These are phyloP conservation scores for Clistopyga incitator DNA, from an alignment of 2,888 invertebrate genomes.

Conservation along the genomic window DNA sequence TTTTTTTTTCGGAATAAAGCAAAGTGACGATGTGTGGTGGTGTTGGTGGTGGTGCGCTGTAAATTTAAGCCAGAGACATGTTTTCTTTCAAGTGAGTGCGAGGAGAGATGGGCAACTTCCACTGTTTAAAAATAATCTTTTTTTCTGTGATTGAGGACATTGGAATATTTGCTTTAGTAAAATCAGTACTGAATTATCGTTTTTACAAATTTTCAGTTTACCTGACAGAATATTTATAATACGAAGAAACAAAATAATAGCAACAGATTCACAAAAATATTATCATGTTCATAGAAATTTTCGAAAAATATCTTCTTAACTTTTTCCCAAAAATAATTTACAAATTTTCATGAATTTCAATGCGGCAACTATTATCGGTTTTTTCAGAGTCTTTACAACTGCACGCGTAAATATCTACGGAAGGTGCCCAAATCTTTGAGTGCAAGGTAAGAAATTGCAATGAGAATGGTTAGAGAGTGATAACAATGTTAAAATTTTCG, in stretches of 20 bases:
- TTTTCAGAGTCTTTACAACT: not conserved
- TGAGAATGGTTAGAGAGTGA: slow-evolving; percentile 13
- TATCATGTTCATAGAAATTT: no score
- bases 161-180: no score
- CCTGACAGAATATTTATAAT: no score
- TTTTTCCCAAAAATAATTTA: no score
- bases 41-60: slow-evolving; percentile 70
- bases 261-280: no score
- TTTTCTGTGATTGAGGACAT: not conserved
- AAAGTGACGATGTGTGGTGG: slow-evolving; percentile 67
- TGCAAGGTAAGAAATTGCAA: slow-evolving; percentile 15
- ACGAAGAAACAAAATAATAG: no score
- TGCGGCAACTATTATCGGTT: no score
- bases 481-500: not conserved
- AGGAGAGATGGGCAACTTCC: not conserved
- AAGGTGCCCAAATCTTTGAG: slow-evolving; percentile 1
- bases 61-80: slow-evolving; percentile 69
- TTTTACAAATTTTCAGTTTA: no score
- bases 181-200: no score
- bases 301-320: no score
- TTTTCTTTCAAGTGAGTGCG: slow-evolving; percentile 42
- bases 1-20: slow-evolving; percentile 60
- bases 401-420: not conserved
- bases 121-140: not conserved
- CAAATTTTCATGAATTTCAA: no score